These are phyloP conservation scores for Lepisosteus osseus DNA, from an alignment of 2,113 vertebrate genomes.

Conservation along the genomic window DNA sequence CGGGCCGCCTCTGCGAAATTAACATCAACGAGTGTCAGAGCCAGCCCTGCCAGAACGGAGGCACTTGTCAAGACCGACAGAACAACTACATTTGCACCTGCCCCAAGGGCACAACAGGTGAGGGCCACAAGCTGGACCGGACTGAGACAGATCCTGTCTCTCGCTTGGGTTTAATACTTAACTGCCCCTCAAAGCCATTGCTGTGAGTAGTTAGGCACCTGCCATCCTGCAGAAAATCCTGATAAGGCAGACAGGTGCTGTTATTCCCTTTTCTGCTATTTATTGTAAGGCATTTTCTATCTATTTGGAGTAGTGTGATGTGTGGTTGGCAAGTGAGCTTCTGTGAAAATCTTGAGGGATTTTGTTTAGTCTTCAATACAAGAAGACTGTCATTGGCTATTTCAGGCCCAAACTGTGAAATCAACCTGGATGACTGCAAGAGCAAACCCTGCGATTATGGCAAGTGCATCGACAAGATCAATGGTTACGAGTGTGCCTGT, in stretches of 20 bases:
- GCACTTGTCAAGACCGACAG: constrained; percentile 83
- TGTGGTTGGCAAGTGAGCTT: no score
- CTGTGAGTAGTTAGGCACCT: no score
- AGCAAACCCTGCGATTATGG: constrained; percentile 86
- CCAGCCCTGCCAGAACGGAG: constrained; percentile 88
- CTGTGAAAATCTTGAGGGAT: no score
- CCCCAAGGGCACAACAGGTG: constrained; percentile 86
- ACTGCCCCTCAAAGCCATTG: no score
- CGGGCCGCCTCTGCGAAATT: constrained; percentile 83
- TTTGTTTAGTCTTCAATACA: no score
- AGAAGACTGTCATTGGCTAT: not conserved
- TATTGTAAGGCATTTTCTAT: not conserved
- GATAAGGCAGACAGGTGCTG: no score
- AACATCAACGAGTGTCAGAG: constrained; percentile 93
- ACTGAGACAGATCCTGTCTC: no score
- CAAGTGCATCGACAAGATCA: constrained; percentile 90
- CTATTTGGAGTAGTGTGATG: not conserved
- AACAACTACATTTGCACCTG: constrained; percentile 82
- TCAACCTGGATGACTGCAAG: constrained; percentile 89
- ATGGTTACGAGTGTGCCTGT: constrained; percentile 86
- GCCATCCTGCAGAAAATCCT: no score
- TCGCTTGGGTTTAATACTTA: no score
- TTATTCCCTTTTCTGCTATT: not conserved
- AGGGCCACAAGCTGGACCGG: not conserved
- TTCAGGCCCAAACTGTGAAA: constrained; percentile 85